Conservation (phyloP, 2,113 vertebrate genomes). For the Ranitomeya variabilis region DNA sequence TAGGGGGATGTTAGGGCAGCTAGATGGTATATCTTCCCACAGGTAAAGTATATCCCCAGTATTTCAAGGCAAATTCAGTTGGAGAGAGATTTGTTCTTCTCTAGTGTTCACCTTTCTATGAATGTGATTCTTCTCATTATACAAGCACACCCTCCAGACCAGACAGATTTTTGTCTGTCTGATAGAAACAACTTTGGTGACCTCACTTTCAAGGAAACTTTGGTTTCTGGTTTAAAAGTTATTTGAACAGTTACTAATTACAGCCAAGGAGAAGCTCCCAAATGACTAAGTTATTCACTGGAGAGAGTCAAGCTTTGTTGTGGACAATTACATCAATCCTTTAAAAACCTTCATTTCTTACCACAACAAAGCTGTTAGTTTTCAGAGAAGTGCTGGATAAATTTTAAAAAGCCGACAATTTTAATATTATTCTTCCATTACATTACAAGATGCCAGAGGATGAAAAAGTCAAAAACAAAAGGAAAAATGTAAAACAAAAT, state of each 20-base stretch:
- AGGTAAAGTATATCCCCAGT: no score
- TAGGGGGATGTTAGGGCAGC: no score
- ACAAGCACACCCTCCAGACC: not conserved
- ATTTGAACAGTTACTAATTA: conserved; percentile 55
- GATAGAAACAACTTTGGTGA: not conserved
- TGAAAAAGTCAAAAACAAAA: not conserved
- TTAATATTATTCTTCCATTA: conserved; percentile 13
- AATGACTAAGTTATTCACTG: conserved; percentile 62
- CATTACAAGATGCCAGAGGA: not conserved
- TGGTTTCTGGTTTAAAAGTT: conserved; percentile 61
- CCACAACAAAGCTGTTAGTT: conserved; percentile 32
- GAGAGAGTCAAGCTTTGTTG: conserved; percentile 63
- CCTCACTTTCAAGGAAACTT: conserved; percentile 55
- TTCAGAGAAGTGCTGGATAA: not conserved
- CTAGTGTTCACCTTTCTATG: not conserved
- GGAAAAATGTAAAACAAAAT: not conserved
- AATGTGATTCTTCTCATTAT: not conserved
- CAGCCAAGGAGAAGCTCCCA: conserved; percentile 63
- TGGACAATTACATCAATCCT: conserved; percentile 62
- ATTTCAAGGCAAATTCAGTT: no score
- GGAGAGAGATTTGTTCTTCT: not conserved
- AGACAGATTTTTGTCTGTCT: conserved; percentile 8
- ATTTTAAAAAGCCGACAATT: conserved; percentile 33
- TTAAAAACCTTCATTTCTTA: conserved; percentile 59
- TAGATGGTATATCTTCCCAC: no score